These are phyloP conservation scores for Pseudopleuronectes americanus DNA, from an alignment of 2,797 vertebrate species.

Conservation along the genomic window DNA sequence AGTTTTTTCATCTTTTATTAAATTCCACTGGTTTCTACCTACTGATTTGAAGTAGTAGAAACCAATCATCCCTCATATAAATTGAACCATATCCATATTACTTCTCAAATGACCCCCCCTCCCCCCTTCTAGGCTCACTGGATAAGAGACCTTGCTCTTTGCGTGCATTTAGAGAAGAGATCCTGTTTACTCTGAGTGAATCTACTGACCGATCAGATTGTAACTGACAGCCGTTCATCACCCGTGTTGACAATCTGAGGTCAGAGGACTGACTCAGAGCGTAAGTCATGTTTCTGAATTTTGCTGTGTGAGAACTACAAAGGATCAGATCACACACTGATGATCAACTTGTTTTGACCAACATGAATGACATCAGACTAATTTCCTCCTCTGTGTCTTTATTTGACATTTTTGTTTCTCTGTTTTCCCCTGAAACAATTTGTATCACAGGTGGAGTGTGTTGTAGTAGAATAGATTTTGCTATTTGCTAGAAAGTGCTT, in stretches of 20 bases:
- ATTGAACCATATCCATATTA: background rate
- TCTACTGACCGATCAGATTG: slow-evolving; percentile 1
- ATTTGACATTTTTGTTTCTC: too few relatives aligned
- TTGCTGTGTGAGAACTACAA: slow-evolving; percentile 5
- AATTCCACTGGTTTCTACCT: too few relatives aligned
- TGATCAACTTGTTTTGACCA: slow-evolving; percentile 1
- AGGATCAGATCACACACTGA: slow-evolving; percentile 11
- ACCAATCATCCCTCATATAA: background rate
- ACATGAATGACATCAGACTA: background rate
- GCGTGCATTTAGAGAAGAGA: slow-evolving; percentile 8
- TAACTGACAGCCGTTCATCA: slow-evolving; percentile 26
- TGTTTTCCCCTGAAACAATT: too few relatives aligned
- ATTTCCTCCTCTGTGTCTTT: background rate
- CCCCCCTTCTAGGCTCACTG: background rate
- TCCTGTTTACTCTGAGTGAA: slow-evolving; percentile 11
- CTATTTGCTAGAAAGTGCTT: too few relatives aligned
- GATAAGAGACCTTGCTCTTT: slow-evolving; percentile 16
- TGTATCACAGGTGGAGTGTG: too few relatives aligned
- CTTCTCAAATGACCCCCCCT: too few relatives aligned
- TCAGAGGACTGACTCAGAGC: slow-evolving; percentile 8
- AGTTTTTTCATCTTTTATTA: too few relatives aligned
- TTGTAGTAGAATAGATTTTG: too few relatives aligned
- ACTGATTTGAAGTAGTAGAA: background rate
- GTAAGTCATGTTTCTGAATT: slow-evolving; percentile 1
- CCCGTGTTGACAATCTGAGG: background rate